Conservation (phyloP, 2,888 invertebrate genomes). For the Myathropa florea region DNA sequence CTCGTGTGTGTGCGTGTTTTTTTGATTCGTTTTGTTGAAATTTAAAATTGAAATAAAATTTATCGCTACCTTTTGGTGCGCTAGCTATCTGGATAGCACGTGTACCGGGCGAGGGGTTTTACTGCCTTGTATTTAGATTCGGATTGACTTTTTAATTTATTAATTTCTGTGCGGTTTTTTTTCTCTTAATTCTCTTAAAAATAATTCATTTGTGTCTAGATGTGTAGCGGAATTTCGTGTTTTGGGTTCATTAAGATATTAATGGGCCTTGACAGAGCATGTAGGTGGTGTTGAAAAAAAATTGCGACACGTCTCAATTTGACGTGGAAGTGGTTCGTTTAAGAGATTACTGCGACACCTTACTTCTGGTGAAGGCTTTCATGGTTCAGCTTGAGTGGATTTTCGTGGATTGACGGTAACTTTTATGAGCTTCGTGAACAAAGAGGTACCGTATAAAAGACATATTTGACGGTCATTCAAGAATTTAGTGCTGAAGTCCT, state of each 20-base stretch:
- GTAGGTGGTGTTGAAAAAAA: background rate
- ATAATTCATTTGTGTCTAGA: background rate
- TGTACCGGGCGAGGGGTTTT: constrained; percentile 11
- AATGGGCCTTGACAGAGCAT: background rate
- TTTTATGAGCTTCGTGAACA: no score
- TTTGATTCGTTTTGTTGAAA: constrained; percentile 19
- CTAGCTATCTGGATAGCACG: constrained; percentile 13
- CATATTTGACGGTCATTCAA: no score
- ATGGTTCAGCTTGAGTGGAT: no score
- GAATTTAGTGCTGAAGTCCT: no score
- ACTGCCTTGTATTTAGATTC: constrained; percentile 3
- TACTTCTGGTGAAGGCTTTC: no score
- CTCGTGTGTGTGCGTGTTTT: background rate
- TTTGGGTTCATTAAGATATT: background rate
- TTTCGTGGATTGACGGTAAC: no score
- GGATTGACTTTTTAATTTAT: constrained; percentile 11
- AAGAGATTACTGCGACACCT: no score
- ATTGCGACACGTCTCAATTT: no score
- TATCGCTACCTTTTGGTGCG: constrained; percentile 44
- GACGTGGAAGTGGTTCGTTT: no score
- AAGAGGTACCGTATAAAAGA: no score
- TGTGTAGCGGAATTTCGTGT: background rate
- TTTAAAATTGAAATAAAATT: constrained; percentile 54
- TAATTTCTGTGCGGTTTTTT: background rate
- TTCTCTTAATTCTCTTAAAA: background rate